Evolutionary conservation across 2,888 invertebrate genomes (phyloP).

Genomic region (Rhingia rostrata): DNA sequence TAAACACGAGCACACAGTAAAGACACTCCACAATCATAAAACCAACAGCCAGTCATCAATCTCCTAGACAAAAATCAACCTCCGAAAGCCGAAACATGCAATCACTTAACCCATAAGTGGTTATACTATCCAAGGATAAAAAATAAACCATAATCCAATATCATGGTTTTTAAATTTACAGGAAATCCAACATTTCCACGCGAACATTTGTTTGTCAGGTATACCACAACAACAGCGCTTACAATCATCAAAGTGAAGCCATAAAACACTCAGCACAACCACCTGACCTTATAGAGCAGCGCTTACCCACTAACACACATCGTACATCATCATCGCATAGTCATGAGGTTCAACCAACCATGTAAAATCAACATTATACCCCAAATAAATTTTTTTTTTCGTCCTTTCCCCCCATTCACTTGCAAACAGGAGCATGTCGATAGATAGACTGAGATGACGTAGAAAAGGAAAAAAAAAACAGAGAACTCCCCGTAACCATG

Average conservation of each 20-base stretch:
- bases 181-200: constrained; percentile 42
- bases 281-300: constrained; percentile 59
- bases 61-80: neutral
- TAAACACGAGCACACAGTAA: too few relatives aligned
- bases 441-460: constrained; percentile 16
- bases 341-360: constrained; percentile 69
- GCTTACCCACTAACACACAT: constrained; percentile 25
- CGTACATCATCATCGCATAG: constrained; percentile 69
- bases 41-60: too few relatives aligned
- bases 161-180: constrained; percentile 4
- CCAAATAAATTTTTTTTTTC: constrained; percentile 65
- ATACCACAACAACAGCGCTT: constrained; percentile 40
- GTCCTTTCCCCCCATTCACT: neutral
- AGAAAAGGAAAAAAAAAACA: constrained; percentile 18
- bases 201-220: neutral
- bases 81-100: constrained; percentile 4
- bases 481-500: constrained; percentile 46
- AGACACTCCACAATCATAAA: too few relatives aligned
- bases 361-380: constrained; percentile 67
- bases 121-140: constrained; percentile 35
- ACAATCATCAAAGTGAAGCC: constrained; percentile 52
- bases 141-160: constrained; percentile 49
- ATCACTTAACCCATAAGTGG: constrained; percentile 28
- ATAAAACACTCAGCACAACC: constrained; percentile 63
- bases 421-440: constrained; percentile 7